Evolutionary conservation across 53 echinoderm and acorn worm species (phyloP).

Genomic region (Glandiceps talaboti): DNA sequence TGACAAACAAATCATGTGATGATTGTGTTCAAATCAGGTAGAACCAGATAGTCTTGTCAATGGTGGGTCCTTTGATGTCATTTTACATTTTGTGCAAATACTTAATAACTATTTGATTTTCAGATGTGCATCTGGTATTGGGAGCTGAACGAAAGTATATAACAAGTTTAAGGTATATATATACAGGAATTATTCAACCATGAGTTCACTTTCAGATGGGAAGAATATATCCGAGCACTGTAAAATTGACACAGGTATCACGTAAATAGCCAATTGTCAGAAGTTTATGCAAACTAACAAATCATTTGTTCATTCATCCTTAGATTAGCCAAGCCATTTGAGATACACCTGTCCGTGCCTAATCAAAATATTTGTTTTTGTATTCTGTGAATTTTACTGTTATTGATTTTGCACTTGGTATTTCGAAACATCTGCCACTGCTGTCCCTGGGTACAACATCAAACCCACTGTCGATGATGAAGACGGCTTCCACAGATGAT

Average conservation of each 20-base stretch:
- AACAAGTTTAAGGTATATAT: background rate
- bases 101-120: background rate
- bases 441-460: background rate
- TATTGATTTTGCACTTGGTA: background rate
- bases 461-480: background rate
- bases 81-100: background rate
- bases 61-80: constrained; percentile 1
- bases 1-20: background rate
- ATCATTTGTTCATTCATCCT: background rate
- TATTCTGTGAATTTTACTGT: background rate
- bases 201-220: background rate
- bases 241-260: background rate
- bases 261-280: background rate
- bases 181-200: background rate
- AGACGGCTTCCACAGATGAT: background rate
- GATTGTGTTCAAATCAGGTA: background rate
- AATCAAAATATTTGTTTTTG: background rate
- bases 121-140: background rate
- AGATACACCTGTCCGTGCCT: background rate
- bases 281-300: background rate
- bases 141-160: background rate
- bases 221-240: background rate
- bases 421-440: background rate
- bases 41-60: background rate
- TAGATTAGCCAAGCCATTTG: background rate